Conservation (phyloP, 1,140 invertebrate genomes). For the Bilobella aurantiaca region DNA sequence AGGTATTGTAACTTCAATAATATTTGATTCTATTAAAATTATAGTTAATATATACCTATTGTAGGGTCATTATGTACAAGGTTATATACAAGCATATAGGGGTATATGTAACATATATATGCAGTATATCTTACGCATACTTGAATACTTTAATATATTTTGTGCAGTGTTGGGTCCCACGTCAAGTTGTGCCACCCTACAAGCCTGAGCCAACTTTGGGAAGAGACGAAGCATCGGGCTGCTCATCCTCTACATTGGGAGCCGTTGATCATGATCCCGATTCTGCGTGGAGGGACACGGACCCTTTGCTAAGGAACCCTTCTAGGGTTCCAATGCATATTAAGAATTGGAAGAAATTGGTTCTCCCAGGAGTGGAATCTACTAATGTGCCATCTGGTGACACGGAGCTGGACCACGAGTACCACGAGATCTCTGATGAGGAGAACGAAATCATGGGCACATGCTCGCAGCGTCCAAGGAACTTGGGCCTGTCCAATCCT, state of each 20-base stretch:
- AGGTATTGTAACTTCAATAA: slow-evolving; percentile 35
- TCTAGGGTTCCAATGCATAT: too few relatives aligned
- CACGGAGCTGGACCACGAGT: slow-evolving; percentile 52
- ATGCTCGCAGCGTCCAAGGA: background rate
- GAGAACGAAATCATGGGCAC: slow-evolving; percentile 45
- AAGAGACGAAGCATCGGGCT: slow-evolving; percentile 6
- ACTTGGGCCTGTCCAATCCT: slow-evolving; percentile 24
- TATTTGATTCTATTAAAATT: background rate
- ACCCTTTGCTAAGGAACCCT: slow-evolving; percentile 20
- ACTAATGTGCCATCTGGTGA: background rate
- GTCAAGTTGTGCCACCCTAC: slow-evolving; percentile 76
- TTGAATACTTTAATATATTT: too few relatives aligned
- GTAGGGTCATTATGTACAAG: too few relatives aligned
- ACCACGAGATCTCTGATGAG: slow-evolving; percentile 85
- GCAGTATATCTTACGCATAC: too few relatives aligned
- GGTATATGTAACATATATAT: too few relatives aligned
- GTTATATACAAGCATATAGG: too few relatives aligned
- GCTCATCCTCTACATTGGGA: too few relatives aligned
- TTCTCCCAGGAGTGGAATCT: background rate
- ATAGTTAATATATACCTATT: background rate
- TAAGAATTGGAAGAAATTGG: background rate
- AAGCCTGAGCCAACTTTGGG: slow-evolving; percentile 47
- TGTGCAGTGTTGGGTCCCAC: slow-evolving; percentile 47
- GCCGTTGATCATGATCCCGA: slow-evolving; percentile 11
- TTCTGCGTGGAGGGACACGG: slow-evolving; percentile 22